A percentile compares a stretch with the other conserved stretches of the same genome.
Conservation (phyloP, 2,888 invertebrate species). For the Caenorhabditis sinica region DNA sequence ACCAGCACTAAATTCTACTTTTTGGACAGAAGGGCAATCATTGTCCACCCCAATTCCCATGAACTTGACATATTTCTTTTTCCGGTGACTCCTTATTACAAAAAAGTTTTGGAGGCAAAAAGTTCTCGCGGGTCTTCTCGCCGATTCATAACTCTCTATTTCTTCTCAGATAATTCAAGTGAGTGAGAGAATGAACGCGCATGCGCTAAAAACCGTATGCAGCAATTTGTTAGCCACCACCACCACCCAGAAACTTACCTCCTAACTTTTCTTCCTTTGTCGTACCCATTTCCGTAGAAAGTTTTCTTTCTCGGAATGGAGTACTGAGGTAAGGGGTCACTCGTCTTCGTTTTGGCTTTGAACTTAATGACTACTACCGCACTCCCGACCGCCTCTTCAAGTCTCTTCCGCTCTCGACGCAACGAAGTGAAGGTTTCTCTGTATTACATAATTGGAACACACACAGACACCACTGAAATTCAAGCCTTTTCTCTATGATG, state of each 20-base stretch:
- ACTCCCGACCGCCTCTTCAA: conserved; percentile 34
- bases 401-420: conserved; percentile 48
- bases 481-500: conserved; percentile 44
- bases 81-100: background rate
- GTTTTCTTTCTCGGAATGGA: conserved; percentile 20
- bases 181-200: conserved; percentile 44
- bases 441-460: conserved; percentile 63
- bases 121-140: conserved; percentile 16
- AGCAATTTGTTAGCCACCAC: conserved; percentile 66
- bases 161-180: conserved; percentile 44
- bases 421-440: conserved; percentile 25
- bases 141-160: conserved; percentile 37
- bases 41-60: conserved; percentile 53
- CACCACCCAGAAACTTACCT: conserved; percentile 6
- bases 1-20: conserved; percentile 24
- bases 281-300: conserved; percentile 50
- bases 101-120: conserved; percentile 23
- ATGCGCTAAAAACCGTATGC: conserved; percentile 61
- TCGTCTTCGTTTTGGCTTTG: conserved; percentile 31
- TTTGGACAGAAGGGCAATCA: conserved; percentile 27
- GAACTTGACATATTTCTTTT: conserved; percentile 61
- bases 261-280: conserved; percentile 49
- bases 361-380: conserved; percentile 57
- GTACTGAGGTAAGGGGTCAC: conserved; percentile 48
- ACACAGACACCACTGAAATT: conserved; percentile 46